These are phyloP conservation scores for Sebastes fasciatus DNA, from an alignment of 2,113 vertebrate species.

Conservation along the genomic window DNA sequence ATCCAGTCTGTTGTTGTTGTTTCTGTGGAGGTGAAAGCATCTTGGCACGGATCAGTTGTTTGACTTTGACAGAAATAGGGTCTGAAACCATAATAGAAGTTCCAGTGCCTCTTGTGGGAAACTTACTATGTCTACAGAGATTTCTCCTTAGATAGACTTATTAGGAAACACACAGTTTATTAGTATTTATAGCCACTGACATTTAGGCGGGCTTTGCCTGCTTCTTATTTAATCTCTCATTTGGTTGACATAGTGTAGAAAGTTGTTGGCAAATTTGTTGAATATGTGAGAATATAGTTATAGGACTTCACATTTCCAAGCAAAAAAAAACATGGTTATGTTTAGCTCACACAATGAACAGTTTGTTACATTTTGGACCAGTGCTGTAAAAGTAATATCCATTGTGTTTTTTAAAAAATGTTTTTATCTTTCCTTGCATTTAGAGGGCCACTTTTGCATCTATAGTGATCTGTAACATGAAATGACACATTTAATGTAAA, in stretches of 20 bases:
- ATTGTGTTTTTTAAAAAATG: not conserved
- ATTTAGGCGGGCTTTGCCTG: not conserved
- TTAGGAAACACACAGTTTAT: not conserved
- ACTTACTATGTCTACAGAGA: not conserved
- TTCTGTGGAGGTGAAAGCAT: conserved; percentile 23
- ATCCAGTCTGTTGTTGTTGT: conserved; percentile 1
- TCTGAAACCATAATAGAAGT: not conserved
- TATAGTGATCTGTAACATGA: not conserved
- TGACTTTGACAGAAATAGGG: conserved; percentile 28
- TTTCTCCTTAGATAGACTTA: conserved; percentile 7
- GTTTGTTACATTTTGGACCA: not conserved
- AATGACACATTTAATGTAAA: not conserved
- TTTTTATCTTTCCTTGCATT: not conserved
- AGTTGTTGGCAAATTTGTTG: not conserved
- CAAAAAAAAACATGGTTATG: not conserved
- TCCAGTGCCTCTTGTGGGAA: conserved; percentile 22
- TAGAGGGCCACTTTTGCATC: not conserved
- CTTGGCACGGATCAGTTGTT: conserved; percentile 18
- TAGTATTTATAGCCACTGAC: conserved; percentile 2
- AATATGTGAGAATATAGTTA: not conserved
- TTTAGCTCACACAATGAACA: not conserved
- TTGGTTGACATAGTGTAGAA: not conserved
- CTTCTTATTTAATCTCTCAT: not conserved
- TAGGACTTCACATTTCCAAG: not conserved
- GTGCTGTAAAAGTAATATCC: not conserved